These are phyloP conservation scores for Cepaea hortensis DNA, from an alignment of 2,888 invertebrate species.

Conservation along the genomic window DNA sequence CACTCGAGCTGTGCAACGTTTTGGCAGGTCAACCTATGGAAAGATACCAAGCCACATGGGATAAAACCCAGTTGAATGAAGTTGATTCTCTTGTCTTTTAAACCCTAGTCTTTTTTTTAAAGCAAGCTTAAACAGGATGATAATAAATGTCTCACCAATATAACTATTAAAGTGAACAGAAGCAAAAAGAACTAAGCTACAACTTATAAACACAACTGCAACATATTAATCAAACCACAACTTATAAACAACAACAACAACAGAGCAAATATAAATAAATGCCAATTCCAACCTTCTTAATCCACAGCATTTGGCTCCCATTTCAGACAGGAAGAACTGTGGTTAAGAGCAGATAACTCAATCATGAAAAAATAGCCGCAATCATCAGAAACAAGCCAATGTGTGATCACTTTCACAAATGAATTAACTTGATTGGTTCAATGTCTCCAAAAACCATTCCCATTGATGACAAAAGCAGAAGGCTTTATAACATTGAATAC, in stretches of 20 bases:
- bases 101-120: too few species aligned
- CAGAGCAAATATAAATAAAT: not conserved
- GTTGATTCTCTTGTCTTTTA: too few species aligned
- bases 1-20: too few species aligned
- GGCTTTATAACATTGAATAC: not conserved
- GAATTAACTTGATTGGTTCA: not conserved
- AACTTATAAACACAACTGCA: not conserved
- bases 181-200: not conserved
- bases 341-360: not conserved
- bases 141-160: too few species aligned
- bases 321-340: not conserved
- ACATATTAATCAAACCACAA: not conserved
- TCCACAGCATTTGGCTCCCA: constrained; percentile 35
- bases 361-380: not conserved
- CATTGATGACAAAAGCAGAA: not conserved
- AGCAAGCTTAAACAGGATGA: too few species aligned
- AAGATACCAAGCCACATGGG: too few species aligned
- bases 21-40: too few species aligned
- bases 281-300: constrained; percentile 1
- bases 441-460: not conserved
- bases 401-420: not conserved
- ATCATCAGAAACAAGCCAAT: not conserved
- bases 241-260: not conserved
- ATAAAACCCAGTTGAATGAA: too few species aligned
- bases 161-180: not conserved